Base-by-base conservation (phyloP, 2,888 invertebrate species). In the Nephrocerus scutellatus region DNA sequence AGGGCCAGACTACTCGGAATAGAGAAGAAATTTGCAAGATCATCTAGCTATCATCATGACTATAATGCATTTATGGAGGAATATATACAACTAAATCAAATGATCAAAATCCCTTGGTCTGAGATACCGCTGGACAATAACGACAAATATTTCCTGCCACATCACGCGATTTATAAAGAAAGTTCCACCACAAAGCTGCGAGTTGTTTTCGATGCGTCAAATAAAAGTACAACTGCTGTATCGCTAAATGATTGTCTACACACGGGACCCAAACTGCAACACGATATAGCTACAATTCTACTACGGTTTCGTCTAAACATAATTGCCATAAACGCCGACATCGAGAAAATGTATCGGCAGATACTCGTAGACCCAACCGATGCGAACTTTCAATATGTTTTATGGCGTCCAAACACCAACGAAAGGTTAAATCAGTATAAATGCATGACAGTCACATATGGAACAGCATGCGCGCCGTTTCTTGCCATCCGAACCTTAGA, bases 271-370 rank as follows among this genome's bases (percentile, higher is more conserved):
- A 46, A 50, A 20, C 41, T 46, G 4, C 43, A 43, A 21, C 39
- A 19, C 24, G 43, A 49, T 7, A 26, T 46, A 6, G 22, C 34
- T 6, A 35, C 39, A 8, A 37, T 46, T 23, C 24, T 46, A 12
- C 13, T 45, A 12, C 37, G 39, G 8, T 46, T 35, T 43, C 42
- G 36, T 4, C 29, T 30, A 21, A 33, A 44, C 31, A 36, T 40
- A 34, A 34, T 49, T n/a, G 47, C 33, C 10, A 42, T 47, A 15
- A 49, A 44, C 29, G 40, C 45, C 9, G 49, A 47, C 25, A 49
- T 46, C n/a, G 44, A 42, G 29, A 49, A 44, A 14, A 43, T 43
- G 6, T 48, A 39, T 44, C 35, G 33, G 9, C 36, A 45, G 21
- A 47, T 47, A 23, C 22, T 41, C 3, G 49, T 47, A 2, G 24